phyloP scores from a whole-genome alignment of 1,140 invertebrate species.

The Cotesia vestalis region DNA sequence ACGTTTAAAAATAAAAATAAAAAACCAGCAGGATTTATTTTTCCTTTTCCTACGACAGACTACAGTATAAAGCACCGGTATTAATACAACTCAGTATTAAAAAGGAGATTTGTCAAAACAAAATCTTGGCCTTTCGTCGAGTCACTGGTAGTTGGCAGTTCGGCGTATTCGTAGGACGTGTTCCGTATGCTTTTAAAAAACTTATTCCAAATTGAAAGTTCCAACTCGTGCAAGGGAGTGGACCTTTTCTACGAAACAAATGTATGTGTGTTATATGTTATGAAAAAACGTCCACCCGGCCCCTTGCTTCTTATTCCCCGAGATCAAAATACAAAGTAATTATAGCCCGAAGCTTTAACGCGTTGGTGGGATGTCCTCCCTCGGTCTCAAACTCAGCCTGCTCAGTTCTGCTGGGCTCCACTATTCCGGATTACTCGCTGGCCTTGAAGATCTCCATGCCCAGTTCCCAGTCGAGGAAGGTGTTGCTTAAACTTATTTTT shows the following conservation, averaged over 20 bases:
- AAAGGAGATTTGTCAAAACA: conserved; percentile 58
- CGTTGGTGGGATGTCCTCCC: conserved; percentile 38
- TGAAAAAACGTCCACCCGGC: conserved; percentile 40
- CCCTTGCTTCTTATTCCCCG: conserved; percentile 13
- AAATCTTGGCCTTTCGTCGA: conserved; percentile 54
- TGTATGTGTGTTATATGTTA: neutral
- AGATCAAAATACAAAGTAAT: conserved; percentile 53
- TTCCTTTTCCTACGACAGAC: neutral
- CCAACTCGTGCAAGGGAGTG: neutral
- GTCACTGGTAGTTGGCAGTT: conserved; percentile 49
- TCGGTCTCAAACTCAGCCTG: neutral
- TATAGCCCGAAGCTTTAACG: conserved; percentile 42
- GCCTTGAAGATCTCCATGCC: conserved; percentile 50
- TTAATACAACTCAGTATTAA: conserved; percentile 17
- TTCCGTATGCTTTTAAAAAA: neutral
- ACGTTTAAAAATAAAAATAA: conserved; percentile 39
- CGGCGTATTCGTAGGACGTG: conserved; percentile 2
- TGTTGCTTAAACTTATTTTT: neutral
- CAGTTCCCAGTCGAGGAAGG: conserved; percentile 15
- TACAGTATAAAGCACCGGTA: neutral
- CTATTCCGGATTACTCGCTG: conserved; percentile 59
- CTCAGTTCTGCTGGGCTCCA: conserved; percentile 45
- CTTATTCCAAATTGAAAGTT: neutral
- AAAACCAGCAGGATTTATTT: conserved; percentile 34
- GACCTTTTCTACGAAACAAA: conserved; percentile 45